Conservation (phyloP, 1,140 invertebrate genomes). For the Littorina saxatilis region DNA sequence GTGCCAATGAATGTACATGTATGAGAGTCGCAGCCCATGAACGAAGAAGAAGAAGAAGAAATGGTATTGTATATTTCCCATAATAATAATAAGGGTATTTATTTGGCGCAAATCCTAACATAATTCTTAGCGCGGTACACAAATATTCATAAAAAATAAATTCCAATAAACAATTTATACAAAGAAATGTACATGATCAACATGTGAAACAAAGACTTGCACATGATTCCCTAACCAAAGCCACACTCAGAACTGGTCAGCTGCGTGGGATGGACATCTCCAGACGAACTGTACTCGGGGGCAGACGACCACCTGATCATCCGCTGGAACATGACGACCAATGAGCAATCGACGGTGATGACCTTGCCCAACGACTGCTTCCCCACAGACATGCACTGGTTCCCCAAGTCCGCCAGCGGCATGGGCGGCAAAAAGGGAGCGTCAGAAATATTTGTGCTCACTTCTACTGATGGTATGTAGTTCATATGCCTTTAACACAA, state of each 20-base stretch:
- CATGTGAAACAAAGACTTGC: no score
- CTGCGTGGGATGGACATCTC: conserved; percentile 93
- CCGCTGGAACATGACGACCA: conserved; percentile 89
- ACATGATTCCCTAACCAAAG: conserved; percentile 65
- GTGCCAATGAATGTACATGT: no score
- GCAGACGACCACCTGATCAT: conserved; percentile 94
- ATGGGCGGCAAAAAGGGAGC: conserved; percentile 82
- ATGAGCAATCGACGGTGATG: conserved; percentile 85
- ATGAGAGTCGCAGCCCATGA: no score
- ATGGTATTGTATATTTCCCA: no score
- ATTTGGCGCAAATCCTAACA: no score
- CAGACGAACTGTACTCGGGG: conserved; percentile 93
- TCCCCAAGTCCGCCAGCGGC: conserved; percentile 79
- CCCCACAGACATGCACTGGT: conserved; percentile 93
- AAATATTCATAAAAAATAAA: no score
- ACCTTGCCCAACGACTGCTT: conserved; percentile 89
- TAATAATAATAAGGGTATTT: no score
- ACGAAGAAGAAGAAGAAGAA: no score
- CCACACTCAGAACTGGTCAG: conserved; percentile 85
- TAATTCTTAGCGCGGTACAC: no score
- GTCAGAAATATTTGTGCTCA: conserved; percentile 89
- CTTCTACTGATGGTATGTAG: conserved; percentile 89
- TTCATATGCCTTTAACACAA: no score
- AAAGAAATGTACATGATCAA: no score
- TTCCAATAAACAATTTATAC: no score